Percentiles rank a stretch among this genome's conserved stretches.
These are phyloP conservation scores for Stenodema calcarata DNA, from an alignment of 2,888 invertebrate genomes.

Conservation along the genomic window DNA sequence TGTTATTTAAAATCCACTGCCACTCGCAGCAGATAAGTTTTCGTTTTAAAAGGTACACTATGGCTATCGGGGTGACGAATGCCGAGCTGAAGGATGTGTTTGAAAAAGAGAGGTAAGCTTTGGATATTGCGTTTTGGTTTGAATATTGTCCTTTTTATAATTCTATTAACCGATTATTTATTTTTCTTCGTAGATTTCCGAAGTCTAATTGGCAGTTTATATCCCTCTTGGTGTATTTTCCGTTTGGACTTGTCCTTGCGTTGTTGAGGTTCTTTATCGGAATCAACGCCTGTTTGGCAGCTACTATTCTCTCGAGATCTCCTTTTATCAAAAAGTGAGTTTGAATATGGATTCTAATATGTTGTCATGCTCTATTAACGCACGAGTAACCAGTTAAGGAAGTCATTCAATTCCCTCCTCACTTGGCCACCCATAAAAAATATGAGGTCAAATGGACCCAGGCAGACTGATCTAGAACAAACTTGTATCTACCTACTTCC, in stretches of 20 bases:
- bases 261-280: slow-evolving; percentile 54
- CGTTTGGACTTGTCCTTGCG: slow-evolving; percentile 53
- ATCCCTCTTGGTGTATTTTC: slow-evolving; percentile 54
- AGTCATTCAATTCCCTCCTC: too few relatives aligned
- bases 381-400: too few relatives aligned
- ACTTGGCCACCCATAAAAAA: too few relatives aligned
- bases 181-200: slow-evolving; percentile 49
- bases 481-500: too few relatives aligned
- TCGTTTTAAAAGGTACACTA: background rate
- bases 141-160: background rate
- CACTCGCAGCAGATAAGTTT: background rate
- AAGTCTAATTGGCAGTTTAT: slow-evolving; percentile 55
- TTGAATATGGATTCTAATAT: background rate
- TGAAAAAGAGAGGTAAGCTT: slow-evolving; percentile 54
- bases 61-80: slow-evolving; percentile 49
- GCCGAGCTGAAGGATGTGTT: slow-evolving; percentile 53
- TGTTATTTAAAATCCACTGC: background rate
- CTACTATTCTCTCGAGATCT: slow-evolving; percentile 50
- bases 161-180: background rate
- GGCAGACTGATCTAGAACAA: too few relatives aligned
- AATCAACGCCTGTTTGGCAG: slow-evolving; percentile 52
- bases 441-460: background rate
- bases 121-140: background rate
- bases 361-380: too few relatives aligned
- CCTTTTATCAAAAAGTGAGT: slow-evolving; percentile 51